Percentiles rank a stretch among this genome's conserved stretches.
Conservation (phyloP, 2,888 invertebrate species). For the Autographa pulchrina region DNA sequence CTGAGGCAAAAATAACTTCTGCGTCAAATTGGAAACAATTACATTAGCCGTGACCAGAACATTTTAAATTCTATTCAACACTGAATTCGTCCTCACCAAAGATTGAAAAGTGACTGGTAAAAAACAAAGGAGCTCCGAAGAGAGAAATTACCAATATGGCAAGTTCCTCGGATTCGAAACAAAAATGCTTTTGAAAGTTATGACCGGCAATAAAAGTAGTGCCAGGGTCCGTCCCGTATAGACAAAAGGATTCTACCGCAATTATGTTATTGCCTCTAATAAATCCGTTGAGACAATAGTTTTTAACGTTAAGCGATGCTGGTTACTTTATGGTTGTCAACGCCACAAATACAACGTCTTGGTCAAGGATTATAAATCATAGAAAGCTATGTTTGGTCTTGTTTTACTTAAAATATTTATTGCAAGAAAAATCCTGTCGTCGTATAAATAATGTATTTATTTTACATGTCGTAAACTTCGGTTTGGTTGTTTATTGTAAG, state of each 20-base stretch:
- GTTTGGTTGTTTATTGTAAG: not conserved
- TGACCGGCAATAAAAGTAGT: conserved; percentile 76
- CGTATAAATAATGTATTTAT: not conserved
- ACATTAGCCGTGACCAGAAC: conserved; percentile 73
- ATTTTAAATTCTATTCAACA: conserved; percentile 72
- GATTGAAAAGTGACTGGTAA: conserved; percentile 60
- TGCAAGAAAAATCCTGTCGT: conserved; percentile 9
- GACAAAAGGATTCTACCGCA: conserved; percentile 81
- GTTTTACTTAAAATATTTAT: conserved; percentile 56
- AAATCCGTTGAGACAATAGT: conserved; percentile 78
- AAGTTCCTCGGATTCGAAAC: conserved; percentile 69
- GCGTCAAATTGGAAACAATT: conserved; percentile 72
- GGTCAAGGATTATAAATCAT: conserved; percentile 69
- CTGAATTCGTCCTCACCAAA: conserved; percentile 22
- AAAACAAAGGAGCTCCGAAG: conserved; percentile 68
- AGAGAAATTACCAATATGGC: conserved; percentile 73
- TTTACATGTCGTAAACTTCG: conserved; percentile 5
- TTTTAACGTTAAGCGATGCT: conserved; percentile 67
- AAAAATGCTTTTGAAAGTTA: conserved; percentile 75
- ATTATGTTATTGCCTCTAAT: conserved; percentile 80
- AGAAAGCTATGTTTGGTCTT: conserved; percentile 61
- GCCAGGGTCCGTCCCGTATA: conserved; percentile 63
- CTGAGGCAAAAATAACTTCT: conserved; percentile 71
- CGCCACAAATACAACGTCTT: conserved; percentile 76
- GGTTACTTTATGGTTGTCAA: conserved; percentile 78